Evolutionary conservation across 2,797 vertebrate species (phyloP), one percentile per base, ranked within the genome.

Genomic region (Acipenser ruthenus): DNA sequence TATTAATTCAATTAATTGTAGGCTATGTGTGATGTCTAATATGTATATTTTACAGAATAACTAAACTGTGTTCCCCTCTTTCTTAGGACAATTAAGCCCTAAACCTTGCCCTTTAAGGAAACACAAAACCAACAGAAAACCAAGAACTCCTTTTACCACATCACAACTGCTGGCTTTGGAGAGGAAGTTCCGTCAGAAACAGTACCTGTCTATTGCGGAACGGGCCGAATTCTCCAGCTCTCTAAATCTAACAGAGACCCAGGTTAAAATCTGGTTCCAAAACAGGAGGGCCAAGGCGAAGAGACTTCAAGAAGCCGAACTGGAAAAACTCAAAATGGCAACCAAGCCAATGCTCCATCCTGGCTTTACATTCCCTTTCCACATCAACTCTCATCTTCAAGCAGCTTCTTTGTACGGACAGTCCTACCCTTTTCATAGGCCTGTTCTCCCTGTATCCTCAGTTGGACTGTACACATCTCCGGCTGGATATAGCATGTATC

Each of bases 201-300:
- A 97, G 79, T 97, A 97, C 82, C 92, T 98, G 71, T 98, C 96
- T 77, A 96, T 98, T 13, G 90, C 95, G 0, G 95, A 98, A 80
- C 85, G 95, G 5, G 95, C 94, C 0, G 94, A 97, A 74, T 97
- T 98, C 87, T 98, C 96, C 78, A 93, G 91, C 78, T 95, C 94
- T 10, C 91, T 97, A 74, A 90, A 88, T 73, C 91, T 98, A 81
- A 97, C 95, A 56, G 96, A 98, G 87, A 98, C 95, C 60, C 95
- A 98, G 80, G 95, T 98, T 74, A 98, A 98, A 88, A 98, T 98
- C 85, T 98, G 96, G 96, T 98, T 98, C 85, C 95, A 98, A 78
- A 98, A 97, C 83, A 87, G 95, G 58, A 87, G 96, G 62, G 95
- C 95, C 68, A 98, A 98, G 82, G 94, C 96, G 63, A 98, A 98